Percentiles rank a stretch among this genome's conserved stretches.
These are phyloP conservation scores for Syrrhaptes paradoxus DNA, from an alignment of 2,113 vertebrate species.

Conservation along the genomic window DNA sequence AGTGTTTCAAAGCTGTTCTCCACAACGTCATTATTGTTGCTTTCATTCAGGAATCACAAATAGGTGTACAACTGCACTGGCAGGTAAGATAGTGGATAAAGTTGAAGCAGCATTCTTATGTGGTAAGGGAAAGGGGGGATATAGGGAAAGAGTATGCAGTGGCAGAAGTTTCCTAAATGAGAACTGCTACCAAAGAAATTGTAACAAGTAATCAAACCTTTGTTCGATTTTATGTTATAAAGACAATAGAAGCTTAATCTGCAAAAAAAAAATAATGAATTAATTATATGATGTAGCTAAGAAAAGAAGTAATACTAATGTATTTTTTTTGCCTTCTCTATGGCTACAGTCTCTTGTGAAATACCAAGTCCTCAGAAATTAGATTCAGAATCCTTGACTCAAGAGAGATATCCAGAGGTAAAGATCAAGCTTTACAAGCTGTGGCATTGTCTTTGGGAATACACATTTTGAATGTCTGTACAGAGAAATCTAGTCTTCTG, in stretches of 20 bases:
- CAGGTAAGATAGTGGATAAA: background rate
- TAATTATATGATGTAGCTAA: background rate
- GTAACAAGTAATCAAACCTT: background rate
- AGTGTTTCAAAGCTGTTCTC: background rate
- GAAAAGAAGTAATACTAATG: background rate
- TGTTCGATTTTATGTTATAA: background rate
- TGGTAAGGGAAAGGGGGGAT: background rate
- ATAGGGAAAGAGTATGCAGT: background rate
- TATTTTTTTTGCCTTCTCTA: background rate
- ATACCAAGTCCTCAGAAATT: background rate
- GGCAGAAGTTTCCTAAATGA: background rate
- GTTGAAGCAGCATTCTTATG: background rate
- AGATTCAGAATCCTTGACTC: background rate
- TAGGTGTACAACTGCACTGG: background rate
- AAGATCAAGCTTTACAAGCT: background rate
- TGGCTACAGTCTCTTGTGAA: background rate
- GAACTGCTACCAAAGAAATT: background rate
- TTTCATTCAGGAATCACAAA: background rate
- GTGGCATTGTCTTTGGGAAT: background rate
- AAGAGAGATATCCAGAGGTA: background rate
- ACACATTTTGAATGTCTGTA: background rate
- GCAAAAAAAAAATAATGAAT: background rate
- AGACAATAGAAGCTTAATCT: background rate
- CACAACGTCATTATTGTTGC: background rate
- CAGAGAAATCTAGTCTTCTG: background rate